Evolutionary conservation across 2,113 vertebrate genomes (phyloP).

Genomic region (Nycticorax nycticorax): DNA sequence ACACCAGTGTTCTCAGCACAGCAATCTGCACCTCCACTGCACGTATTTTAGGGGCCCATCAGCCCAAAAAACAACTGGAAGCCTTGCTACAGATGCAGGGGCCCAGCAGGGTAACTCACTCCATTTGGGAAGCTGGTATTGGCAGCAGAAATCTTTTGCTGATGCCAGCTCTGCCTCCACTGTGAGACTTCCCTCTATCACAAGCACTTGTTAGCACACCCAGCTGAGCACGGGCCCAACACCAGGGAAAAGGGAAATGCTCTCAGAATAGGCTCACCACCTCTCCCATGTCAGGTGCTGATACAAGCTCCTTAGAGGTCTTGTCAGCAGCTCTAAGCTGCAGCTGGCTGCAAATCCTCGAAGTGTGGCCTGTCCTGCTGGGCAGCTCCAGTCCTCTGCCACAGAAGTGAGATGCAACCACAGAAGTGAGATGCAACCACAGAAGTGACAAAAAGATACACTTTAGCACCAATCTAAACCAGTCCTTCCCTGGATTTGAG

Average conservation of each 20-base stretch:
- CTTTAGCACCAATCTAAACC: background rate
- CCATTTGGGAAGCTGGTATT: background rate
- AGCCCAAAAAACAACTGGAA: slow-evolving; percentile 14
- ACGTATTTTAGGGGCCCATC: background rate
- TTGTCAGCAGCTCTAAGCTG: slow-evolving; percentile 27
- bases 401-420: background rate
- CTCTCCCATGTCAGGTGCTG: background rate
- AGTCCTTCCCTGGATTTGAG: background rate
- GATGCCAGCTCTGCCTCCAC: background rate
- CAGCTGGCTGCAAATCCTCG: background rate
- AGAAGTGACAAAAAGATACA: background rate
- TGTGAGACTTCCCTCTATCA: background rate
- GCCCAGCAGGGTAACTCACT: background rate
- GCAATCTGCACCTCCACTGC: background rate
- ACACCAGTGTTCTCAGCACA: background rate
- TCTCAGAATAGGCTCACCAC: background rate
- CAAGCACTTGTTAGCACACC: background rate
- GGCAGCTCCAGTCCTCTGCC: background rate
- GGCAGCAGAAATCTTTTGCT: background rate
- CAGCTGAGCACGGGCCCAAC: background rate
- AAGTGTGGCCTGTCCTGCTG: background rate
- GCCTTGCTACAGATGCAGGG: background rate
- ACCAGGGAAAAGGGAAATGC: background rate
- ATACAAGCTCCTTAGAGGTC: background rate
- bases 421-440: background rate